These are phyloP conservation scores for Ooceraea biroi DNA, from an alignment of 1,140 invertebrate species.

Conservation along the genomic window DNA sequence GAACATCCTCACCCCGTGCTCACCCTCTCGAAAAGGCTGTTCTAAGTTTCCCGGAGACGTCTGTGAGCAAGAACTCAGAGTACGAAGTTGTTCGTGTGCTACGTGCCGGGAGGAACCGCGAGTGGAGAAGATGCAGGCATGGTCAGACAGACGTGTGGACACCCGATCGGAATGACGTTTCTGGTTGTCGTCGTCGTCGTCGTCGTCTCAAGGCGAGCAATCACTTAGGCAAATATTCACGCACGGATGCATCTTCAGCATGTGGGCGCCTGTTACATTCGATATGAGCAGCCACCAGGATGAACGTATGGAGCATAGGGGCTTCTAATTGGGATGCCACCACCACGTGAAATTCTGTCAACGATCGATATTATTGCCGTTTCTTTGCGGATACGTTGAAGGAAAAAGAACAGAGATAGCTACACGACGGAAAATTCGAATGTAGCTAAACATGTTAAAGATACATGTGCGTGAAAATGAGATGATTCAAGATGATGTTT, in stretches of 20 bases:
- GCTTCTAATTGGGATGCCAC: slow-evolving; percentile 73
- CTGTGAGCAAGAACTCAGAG: slow-evolving; percentile 65
- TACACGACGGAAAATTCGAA: neutral
- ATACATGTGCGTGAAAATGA: neutral
- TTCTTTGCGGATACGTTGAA: slow-evolving; percentile 31
- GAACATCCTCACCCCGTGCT: slow-evolving; percentile 35
- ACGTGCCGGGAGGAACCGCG: slow-evolving; percentile 56
- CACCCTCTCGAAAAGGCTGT: slow-evolving; percentile 54
- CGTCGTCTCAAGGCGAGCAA: slow-evolving; percentile 82
- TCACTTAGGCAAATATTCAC: slow-evolving; percentile 86
- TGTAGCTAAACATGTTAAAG: neutral
- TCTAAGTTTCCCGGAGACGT: slow-evolving; percentile 76
- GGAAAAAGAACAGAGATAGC: neutral
- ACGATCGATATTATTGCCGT: slow-evolving; percentile 45
- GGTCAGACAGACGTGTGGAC: slow-evolving; percentile 59
- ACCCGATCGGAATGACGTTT: slow-evolving; percentile 55
- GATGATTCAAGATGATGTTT: neutral
- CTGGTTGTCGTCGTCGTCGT: neutral
- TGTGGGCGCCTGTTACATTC: slow-evolving; percentile 80
- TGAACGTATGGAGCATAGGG: slow-evolving; percentile 76
- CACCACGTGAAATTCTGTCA: slow-evolving; percentile 23
- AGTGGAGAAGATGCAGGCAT: slow-evolving; percentile 55
- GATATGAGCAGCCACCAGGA: slow-evolving; percentile 69
- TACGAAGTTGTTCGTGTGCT: slow-evolving; percentile 73
- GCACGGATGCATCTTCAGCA: slow-evolving; percentile 80